Base-by-base conservation (phyloP, 2,113 vertebrate genomes). In the Spea multiplicata region DNA sequence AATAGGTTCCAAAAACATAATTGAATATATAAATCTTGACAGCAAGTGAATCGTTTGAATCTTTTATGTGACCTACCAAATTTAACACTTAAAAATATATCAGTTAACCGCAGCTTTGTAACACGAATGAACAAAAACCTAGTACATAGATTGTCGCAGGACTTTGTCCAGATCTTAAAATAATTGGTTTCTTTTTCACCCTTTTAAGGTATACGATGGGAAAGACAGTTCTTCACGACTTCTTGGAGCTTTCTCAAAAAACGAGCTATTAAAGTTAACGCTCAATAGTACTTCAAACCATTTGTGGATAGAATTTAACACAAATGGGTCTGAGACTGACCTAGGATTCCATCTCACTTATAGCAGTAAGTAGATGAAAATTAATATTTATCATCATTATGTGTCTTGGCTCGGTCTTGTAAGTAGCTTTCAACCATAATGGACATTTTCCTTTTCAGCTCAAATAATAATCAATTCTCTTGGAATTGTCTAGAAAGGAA, bases 281-380 rank as follows among this genome's bases (percentile, higher is more conserved):
- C 91, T 99, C 67, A 99, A 99, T 74, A 99, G 96, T 74, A 99
- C 97, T 0, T 99, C 97, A 81, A 99, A 99, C 81, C 95, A 98
- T 84, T 83, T 99, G 83, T 94, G 94, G 95, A 86, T 99, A 73
- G 97, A 98, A 75, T 98, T 99, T 91, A 96, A 96, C 87, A 96
- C 92, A 84, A 96, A 99, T 0, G 95, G 93, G 17, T 94, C 95
- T 0, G 93, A 94, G 84, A 96, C 94, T 2, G 91, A 88, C 74
- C 92, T 90, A 70, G 97, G 97, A 50, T 99, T 99, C 85, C 94
- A 95, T 66, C 93, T 99, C 62, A 92, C 93, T 74, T 98, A 99
- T 66, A 96, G 90, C 71, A 99, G 97, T 99, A 89, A 95, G 97
- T 94, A 82, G 66, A 68, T n/a, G n/a, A 7, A 0, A 0, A 2